These are phyloP conservation scores for Tinea pellionella DNA, from an alignment of 2,888 invertebrate genomes.

Conservation along the genomic window DNA sequence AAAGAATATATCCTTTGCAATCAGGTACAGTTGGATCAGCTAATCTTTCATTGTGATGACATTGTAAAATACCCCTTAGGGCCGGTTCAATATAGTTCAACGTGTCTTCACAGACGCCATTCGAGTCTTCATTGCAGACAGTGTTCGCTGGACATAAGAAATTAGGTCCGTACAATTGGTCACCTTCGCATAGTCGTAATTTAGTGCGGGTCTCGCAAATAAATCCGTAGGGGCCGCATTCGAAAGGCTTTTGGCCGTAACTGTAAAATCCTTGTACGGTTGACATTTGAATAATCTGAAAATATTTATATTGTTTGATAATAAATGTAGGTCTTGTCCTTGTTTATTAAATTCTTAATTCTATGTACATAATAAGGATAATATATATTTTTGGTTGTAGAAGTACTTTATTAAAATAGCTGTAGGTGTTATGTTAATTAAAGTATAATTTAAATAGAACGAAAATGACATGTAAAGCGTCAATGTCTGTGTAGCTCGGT, in stretches of 20 bases:
- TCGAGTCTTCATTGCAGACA: conserved; percentile 54
- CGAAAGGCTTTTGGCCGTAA: conserved; percentile 18
- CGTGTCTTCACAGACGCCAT: conserved; percentile 47
- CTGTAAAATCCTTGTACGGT: conserved; percentile 19
- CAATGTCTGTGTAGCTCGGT: too few species aligned
- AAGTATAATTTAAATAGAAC: too few species aligned
- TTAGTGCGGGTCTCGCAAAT: conserved; percentile 41
- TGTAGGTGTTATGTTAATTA: too few species aligned
- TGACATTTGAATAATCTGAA: not conserved
- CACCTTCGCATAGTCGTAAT: conserved; percentile 47
- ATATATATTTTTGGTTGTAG: too few species aligned
- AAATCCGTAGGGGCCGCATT: conserved; percentile 55
- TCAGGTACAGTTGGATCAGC: conserved; percentile 50
- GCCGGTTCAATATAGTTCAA: conserved; percentile 46
- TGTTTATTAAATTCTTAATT: not conserved
- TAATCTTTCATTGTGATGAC: conserved; percentile 48
- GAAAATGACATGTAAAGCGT: too few species aligned
- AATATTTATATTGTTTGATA: not conserved
- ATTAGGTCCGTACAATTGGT: conserved; percentile 39
- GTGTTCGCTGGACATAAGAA: conserved; percentile 51
- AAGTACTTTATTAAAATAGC: too few species aligned
- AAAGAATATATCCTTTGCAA: conserved; percentile 60
- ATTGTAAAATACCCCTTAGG: conserved; percentile 37
- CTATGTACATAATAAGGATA: too few species aligned
- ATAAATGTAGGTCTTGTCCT: not conserved